Conservation (phyloP, 1,140 invertebrate species). For the Lepidostoma basale region DNA sequence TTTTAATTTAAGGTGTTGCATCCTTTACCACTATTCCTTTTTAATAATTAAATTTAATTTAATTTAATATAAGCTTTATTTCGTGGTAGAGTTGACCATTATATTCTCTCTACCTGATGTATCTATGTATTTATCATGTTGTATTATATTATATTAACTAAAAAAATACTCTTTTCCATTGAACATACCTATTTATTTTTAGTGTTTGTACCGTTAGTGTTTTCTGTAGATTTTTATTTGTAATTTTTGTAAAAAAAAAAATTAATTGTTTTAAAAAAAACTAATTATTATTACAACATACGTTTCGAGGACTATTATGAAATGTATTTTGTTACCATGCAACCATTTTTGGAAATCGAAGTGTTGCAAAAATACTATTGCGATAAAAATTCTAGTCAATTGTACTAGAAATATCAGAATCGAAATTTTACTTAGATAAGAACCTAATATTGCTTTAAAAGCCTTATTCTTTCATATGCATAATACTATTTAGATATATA, state of each 20-base stretch:
- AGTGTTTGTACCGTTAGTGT: conserved; percentile 18
- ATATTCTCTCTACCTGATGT: too few relatives aligned
- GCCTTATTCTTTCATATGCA: conserved; percentile 12
- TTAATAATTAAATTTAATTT: conserved; percentile 13
- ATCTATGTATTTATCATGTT: conserved; percentile 3
- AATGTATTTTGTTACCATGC: conserved; percentile 42
- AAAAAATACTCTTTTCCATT: conserved; percentile 21
- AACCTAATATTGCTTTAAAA: conserved; percentile 14
- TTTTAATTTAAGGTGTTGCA: neutral
- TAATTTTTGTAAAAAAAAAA: conserved; percentile 28
- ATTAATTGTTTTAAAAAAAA: conserved; percentile 19
- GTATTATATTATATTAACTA: neutral
- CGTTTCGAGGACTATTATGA: neutral
- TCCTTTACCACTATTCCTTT: conserved; percentile 4
- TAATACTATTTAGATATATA: conserved; percentile 2
- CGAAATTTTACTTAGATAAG: conserved; percentile 32
- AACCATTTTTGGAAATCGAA: conserved; percentile 41
- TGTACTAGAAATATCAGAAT: conserved; percentile 45
- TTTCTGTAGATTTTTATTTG: conserved; percentile 17
- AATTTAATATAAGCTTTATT: too few relatives aligned
- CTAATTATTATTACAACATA: neutral
- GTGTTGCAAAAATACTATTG: conserved; percentile 43
- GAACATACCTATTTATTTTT: conserved; percentile 20
- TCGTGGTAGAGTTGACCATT: too few relatives aligned
- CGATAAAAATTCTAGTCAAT: conserved; percentile 46